Evolutionary conservation across 2,888 invertebrate species (phyloP).

Genomic region (Stictocephala bisonia): DNA sequence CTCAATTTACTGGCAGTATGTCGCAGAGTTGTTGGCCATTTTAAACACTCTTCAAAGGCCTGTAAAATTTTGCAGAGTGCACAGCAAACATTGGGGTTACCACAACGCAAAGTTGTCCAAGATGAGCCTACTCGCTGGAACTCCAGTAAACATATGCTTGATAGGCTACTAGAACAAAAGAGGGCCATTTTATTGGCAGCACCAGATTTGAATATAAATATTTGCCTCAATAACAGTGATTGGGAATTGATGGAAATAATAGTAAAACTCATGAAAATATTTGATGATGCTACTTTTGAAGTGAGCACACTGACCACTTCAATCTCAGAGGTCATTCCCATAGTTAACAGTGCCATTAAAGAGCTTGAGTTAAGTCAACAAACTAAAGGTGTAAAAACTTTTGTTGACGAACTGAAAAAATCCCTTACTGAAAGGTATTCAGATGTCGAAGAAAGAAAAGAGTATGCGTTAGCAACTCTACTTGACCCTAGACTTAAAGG

Average conservation of each 20-base stretch:
- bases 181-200: not conserved
- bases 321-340: conserved; percentile 1
- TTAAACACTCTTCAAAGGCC: conserved; percentile 8
- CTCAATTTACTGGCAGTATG: not conserved
- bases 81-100: not conserved
- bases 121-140: conserved; percentile 10
- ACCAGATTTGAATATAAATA: conserved; percentile 2
- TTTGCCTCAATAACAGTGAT: not conserved
- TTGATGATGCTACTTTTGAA: conserved; percentile 17
- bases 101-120: conserved; percentile 2
- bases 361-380: not conserved
- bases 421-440: not conserved
- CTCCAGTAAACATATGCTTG: not conserved
- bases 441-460: not conserved
- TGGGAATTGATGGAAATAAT: not conserved
- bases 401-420: not conserved
- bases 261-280: conserved; percentile 5
- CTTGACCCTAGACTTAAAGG: conserved; percentile 6
- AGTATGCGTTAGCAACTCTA: not conserved
- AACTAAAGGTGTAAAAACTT: not conserved
- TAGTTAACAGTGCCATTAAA: conserved; percentile 8
- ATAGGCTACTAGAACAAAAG: not conserved
- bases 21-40: conserved; percentile 2
- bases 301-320: not conserved
- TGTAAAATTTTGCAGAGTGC: not conserved